These are phyloP conservation scores for Mesocentrotus franciscanus DNA, from an alignment of 53 echinoderm and acorn worm species.

Conservation along the genomic window DNA sequence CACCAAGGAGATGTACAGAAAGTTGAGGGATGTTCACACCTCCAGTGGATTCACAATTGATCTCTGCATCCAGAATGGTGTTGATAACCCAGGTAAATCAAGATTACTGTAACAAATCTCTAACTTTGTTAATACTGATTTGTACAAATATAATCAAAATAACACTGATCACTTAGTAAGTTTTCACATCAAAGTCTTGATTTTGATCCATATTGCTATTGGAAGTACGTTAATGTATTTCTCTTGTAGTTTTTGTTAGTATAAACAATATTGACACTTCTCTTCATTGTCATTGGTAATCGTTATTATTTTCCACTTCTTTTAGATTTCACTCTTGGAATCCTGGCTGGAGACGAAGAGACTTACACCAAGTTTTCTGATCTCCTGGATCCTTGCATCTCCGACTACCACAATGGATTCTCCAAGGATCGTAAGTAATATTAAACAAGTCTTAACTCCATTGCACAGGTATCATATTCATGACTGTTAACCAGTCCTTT, in stretches of 20 bases:
- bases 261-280: no score
- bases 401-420: conserved; percentile 94
- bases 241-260: no score
- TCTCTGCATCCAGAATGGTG: conserved; percentile 89
- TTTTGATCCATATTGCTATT: no score
- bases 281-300: no score
- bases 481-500: no score
- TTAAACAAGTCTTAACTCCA: neutral
- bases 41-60: conserved; percentile 87
- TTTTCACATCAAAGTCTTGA: no score
- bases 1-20: conserved; percentile 76
- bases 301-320: neutral
- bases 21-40: conserved; percentile 81
- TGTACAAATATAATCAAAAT: neutral
- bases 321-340: conserved; percentile 90
- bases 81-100: conserved; percentile 82
- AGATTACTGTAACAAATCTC: neutral
- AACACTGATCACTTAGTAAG: no score
- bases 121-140: neutral
- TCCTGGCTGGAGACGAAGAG: conserved; percentile 93
- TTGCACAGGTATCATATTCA: neutral
- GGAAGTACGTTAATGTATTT: no score
- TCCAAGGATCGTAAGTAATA: conserved; percentile 79
- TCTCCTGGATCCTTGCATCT: conserved; percentile 82
- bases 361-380: conserved; percentile 79